These are phyloP conservation scores for Trogon melanurus DNA, from an alignment of 2,113 vertebrate genomes.

Conservation along the genomic window DNA sequence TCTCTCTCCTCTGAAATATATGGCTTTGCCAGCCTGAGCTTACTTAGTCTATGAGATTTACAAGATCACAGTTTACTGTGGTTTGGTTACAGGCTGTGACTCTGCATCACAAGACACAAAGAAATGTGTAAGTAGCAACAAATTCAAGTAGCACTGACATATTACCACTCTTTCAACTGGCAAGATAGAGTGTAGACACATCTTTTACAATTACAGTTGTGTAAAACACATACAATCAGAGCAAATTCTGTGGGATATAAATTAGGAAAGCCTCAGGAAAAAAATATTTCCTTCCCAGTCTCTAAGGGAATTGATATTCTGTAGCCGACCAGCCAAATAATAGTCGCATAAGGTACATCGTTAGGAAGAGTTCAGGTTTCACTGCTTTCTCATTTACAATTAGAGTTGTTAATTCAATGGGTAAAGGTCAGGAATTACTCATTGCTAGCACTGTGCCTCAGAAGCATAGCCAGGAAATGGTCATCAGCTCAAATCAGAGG, in stretches of 20 bases:
- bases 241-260: not conserved
- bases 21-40: not conserved
- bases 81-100: not conserved
- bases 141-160: not conserved
- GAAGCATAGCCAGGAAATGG: constrained; percentile 12
- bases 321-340: not conserved
- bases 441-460: not conserved
- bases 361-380: not conserved
- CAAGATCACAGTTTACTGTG: not conserved
- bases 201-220: not conserved
- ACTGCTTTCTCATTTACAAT: constrained; percentile 15
- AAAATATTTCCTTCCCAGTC: not conserved
- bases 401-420: constrained; percentile 41
- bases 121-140: not conserved
- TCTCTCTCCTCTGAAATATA: not conserved
- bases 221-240: not conserved
- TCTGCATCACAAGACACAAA: not conserved
- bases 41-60: not conserved
- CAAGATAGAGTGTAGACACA: not conserved
- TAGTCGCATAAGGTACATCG: not conserved
- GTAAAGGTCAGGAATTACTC: constrained; percentile 61
- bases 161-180: not conserved
- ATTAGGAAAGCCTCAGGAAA: not conserved
- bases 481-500: constrained; percentile 20
- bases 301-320: not conserved